Percentiles rank a stretch among this genome's conserved stretches.
Conservation (phyloP, 1,140 invertebrate genomes). For the Trigoniulus corallinus region DNA sequence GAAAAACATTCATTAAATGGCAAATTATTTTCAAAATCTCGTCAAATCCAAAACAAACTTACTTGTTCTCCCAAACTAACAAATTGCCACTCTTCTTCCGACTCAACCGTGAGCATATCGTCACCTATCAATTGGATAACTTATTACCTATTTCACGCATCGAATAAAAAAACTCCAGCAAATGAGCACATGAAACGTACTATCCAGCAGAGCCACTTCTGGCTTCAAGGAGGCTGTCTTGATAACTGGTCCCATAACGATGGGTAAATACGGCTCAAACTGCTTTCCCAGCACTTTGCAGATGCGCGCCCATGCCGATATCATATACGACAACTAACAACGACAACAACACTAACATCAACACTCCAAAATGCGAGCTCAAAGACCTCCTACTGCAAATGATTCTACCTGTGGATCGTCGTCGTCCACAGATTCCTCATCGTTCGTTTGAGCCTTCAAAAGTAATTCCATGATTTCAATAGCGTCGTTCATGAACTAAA, state of each 20-base stretch:
- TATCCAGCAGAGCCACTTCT: conserved; percentile 89
- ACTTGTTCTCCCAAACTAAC: conserved; percentile 85
- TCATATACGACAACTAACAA: conserved; percentile 64
- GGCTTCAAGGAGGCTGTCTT: conserved; percentile 90
- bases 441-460: conserved; percentile 67
- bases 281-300: conserved; percentile 91
- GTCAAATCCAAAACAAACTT: conserved; percentile 6
- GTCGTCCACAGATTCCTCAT: conserved; percentile 67
- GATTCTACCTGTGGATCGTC: conserved; percentile 79
- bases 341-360: background rate
- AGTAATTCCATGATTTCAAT: conserved; percentile 93
- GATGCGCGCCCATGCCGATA: conserved; percentile 96
- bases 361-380: too few species aligned
- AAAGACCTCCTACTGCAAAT: too few species aligned
- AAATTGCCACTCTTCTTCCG: conserved; percentile 94
- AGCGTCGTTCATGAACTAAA: conserved; percentile 74
- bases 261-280: conserved; percentile 90
- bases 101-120: conserved; percentile 49
- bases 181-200: conserved; percentile 23
- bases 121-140: too few species aligned
- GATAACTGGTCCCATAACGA: conserved; percentile 95
- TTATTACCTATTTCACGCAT: too few species aligned
- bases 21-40: background rate
- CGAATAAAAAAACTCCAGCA: background rate
- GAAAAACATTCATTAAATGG: background rate